phyloP scores from a whole-genome alignment of 2,113 vertebrate genomes.

The Coptodon rendalli region DNA sequence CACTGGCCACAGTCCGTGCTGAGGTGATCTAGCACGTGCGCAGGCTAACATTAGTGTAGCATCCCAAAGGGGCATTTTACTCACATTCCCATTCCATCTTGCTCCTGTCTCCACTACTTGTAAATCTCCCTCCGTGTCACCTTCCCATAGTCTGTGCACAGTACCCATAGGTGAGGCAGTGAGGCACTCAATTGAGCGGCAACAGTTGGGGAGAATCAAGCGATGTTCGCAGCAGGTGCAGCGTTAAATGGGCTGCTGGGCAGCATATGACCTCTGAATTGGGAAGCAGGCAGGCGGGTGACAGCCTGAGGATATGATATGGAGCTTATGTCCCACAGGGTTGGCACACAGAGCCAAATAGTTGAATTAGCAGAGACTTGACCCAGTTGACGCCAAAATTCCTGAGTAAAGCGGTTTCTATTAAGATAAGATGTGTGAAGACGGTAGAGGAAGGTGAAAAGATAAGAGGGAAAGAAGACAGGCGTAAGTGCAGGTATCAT shows the following conservation, averaged over 20 bases:
- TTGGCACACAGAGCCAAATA: neutral
- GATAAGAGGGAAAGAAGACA: neutral
- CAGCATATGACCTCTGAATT: conserved; percentile 26
- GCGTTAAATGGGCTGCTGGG: conserved; percentile 41
- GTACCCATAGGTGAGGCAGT: conserved; percentile 15
- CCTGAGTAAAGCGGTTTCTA: neutral
- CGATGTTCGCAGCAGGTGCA: conserved; percentile 39
- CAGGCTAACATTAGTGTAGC: conserved; percentile 36
- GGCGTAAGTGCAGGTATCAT: neutral
- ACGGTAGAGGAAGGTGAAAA: neutral
- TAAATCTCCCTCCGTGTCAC: neutral
- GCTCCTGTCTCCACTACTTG: neutral
- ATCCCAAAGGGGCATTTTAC: conserved; percentile 44
- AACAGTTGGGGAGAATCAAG: conserved; percentile 48
- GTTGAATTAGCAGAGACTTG: conserved; percentile 4
- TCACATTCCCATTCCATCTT: neutral
- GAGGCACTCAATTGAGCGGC: conserved; percentile 26
- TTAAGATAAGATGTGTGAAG: neutral
- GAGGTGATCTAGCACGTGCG: conserved; percentile 6
- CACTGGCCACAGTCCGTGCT: neutral
- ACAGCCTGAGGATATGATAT: conserved; percentile 3
- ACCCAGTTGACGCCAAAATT: neutral
- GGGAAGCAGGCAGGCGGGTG: conserved; percentile 4
- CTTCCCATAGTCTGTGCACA: neutral
- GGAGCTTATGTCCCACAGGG: conserved; percentile 4